Base-by-base conservation (phyloP, 2,888 invertebrate genomes). In the Phytoseiulus persimilis region DNA sequence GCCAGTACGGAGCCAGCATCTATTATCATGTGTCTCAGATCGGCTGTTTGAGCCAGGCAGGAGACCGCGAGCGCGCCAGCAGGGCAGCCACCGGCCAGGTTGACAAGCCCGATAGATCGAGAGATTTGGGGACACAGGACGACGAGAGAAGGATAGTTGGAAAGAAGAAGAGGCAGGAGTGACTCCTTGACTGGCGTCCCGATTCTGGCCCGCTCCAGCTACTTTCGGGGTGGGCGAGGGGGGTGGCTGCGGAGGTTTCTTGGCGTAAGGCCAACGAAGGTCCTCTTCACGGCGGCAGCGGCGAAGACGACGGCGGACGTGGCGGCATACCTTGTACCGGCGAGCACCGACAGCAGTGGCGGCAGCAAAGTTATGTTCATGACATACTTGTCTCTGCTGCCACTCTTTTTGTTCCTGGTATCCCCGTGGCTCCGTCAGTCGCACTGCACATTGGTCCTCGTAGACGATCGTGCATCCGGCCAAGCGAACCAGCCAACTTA, bases 1-100 rank as follows among this genome's bases (percentile, higher is more conserved):
- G 87, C 87, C 87, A 87, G 87, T 28, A 45, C 39, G 87, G 32
- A 33, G 87, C 87, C 87, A 87, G 33, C 87, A 87, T 87, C 87
- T 87, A 87, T 87, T 87, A 87, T 45, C 33, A 45, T 87, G 87
- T 87, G 32, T 87, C 87, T 65, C 65, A 65, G 65, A 65, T 65
- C 65, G 65, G 65, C 65, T 65, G 65, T 65, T 65, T 65, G 65
- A 65, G 65, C 65, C 65, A 65, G 65, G 9, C 65, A 65, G 65
- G 65, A 65, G 65, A 65, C 65, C 65, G 65, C 65, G 65, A 65
- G 65, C 65, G 28, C 23, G 65, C 65, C 23, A 28, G 9, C 65
- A 28, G 2, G 65, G 23, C 65, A 65, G 65, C 28, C 65, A 28
- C 5, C 28, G 65, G 65, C 65, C 65, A 65, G 65, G 65, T 65